Evolutionary conservation across 2,888 invertebrate species (phyloP).

Genomic region (Rhingia campestris): DNA sequence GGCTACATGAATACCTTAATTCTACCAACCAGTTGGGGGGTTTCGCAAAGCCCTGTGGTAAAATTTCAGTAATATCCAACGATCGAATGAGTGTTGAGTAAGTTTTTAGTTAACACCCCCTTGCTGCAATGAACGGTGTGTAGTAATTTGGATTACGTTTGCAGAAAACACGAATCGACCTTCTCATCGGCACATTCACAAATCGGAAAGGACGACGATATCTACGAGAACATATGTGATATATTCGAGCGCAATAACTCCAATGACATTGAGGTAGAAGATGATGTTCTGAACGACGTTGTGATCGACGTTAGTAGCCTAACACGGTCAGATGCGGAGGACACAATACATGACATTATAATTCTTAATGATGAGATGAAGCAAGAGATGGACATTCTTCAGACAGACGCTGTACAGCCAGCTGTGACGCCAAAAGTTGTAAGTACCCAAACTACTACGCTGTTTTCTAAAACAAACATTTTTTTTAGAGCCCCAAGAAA

Average conservation of each 20-base stretch:
- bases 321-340: conserved; percentile 78
- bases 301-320: conserved; percentile 78
- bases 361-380: conserved; percentile 62
- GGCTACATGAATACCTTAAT: conserved; percentile 77
- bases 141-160: not conserved
- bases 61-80: conserved; percentile 34
- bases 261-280: conserved; percentile 76
- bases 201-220: conserved; percentile 73
- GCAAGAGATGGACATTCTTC: conserved; percentile 40
- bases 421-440: conserved; percentile 35
- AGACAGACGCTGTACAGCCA: not conserved
- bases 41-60: conserved; percentile 55
- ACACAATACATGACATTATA: conserved; percentile 76
- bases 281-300: conserved; percentile 78
- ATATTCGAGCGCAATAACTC: conserved; percentile 77
- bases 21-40: conserved; percentile 51
- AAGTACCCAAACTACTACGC: not conserved
- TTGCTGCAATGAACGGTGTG: not conserved
- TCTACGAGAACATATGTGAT: conserved; percentile 77
- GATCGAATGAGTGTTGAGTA: conserved; percentile 66
- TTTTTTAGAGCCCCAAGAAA: conserved; percentile 52
- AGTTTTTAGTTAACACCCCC: not conserved
- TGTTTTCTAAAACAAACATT: not conserved
- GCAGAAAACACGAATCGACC: conserved; percentile 55
- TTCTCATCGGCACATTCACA: conserved; percentile 56